phyloP scores from a whole-genome alignment of 2,113 vertebrate genomes.

The Mustela nigripes region DNA sequence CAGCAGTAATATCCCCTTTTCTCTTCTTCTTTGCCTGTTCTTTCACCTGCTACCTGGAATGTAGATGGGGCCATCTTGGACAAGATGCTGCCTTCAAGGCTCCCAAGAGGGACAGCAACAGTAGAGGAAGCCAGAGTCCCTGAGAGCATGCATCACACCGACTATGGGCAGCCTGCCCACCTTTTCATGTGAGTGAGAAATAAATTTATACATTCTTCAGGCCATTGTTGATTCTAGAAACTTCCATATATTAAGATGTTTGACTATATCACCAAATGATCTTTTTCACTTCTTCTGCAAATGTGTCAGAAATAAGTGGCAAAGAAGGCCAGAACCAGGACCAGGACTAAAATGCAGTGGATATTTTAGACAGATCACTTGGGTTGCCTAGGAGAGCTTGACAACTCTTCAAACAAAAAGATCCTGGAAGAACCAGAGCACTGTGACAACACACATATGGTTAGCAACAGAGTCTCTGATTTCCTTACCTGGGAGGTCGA shows the following conservation, averaged over 20 bases:
- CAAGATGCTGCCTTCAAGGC: background rate
- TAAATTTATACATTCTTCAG: background rate
- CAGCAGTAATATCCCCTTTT: background rate
- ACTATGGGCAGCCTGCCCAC: background rate
- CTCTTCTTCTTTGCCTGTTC: background rate
- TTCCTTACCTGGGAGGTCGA: background rate
- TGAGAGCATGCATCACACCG: background rate
- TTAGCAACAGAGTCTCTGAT: background rate
- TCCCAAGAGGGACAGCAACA: background rate
- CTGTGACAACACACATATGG: background rate
- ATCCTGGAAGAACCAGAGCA: background rate
- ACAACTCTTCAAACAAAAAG: background rate
- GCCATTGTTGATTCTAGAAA: background rate
- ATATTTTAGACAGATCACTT: background rate
- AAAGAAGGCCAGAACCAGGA: background rate
- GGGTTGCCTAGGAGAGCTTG: background rate
- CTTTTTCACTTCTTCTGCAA: constrained; percentile 32
- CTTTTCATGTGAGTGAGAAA: constrained; percentile 4
- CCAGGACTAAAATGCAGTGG: background rate
- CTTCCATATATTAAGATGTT: background rate
- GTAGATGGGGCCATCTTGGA: background rate
- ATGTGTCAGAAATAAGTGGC: background rate
- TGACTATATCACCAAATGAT: background rate
- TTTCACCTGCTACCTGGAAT: background rate
- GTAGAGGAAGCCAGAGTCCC: background rate